Evolutionary conservation across 2,113 vertebrate genomes (phyloP).

Genomic region (Zosterops japonicus): DNA sequence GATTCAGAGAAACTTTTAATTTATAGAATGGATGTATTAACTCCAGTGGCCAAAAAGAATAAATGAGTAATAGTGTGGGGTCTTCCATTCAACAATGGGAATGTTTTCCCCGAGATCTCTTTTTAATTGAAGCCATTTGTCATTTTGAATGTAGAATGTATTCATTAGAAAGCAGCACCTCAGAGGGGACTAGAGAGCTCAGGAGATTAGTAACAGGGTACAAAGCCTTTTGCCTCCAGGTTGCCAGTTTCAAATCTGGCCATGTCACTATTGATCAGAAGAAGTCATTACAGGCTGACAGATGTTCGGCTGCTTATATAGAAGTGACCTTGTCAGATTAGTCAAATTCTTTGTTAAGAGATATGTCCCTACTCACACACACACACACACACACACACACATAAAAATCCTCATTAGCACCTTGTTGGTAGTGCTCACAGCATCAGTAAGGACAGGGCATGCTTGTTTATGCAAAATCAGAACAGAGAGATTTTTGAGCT

Average conservation of each 20-base stretch:
- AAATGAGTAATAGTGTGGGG: conserved; percentile 28
- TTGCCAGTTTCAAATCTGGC: conserved; percentile 42
- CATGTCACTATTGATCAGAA: conserved; percentile 52
- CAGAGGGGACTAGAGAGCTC: not conserved
- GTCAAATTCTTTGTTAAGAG: conserved; percentile 21
- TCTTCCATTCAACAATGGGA: not conserved
- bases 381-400: not conserved
- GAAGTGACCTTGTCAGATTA: conserved; percentile 48
- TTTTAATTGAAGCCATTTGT: conserved; percentile 68
- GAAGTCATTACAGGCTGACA: conserved; percentile 35
- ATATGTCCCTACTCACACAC: not conserved
- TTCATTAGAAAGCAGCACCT: conserved; percentile 55
- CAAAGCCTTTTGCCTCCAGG: conserved; percentile 56
- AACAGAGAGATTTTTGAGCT: not conserved
- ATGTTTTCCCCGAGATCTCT: conserved; percentile 41
- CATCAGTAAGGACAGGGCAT: not conserved
- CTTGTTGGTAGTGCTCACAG: not conserved
- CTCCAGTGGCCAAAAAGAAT: conserved; percentile 25
- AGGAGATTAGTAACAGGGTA: conserved; percentile 43
- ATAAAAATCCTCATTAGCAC: conserved; percentile 3
- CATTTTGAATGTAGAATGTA: conserved; percentile 53
- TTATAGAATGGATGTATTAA: conserved; percentile 50
- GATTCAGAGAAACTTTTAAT: conserved; percentile 59
- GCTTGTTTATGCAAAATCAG: not conserved
- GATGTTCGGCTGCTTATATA: conserved; percentile 20